Base-by-base conservation (phyloP, 2,113 vertebrate genomes). In the Tursiops truncatus region DNA sequence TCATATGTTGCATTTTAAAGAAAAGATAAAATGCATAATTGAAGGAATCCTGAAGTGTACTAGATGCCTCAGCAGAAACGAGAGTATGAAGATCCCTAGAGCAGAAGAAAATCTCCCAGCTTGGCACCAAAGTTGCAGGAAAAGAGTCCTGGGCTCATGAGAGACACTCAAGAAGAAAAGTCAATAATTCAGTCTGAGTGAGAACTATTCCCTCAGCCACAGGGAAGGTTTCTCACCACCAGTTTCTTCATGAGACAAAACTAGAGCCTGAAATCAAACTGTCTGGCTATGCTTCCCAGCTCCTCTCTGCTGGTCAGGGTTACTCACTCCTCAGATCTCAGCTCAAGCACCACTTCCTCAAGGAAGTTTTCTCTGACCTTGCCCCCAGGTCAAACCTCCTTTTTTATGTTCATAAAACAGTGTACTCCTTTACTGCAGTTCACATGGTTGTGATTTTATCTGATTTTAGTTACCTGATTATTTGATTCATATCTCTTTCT, bases 361-460 rank as follows among this genome's bases (percentile, higher is more conserved):
- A 95, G 98, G 98, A 97, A 97, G 89, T 80, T 33, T 74, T 91
- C 84, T 26, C 87, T 94, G 95, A 96, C 97, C 97, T 92, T 18
- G 89, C 13, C 70, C 17, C 3, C 8, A 84, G 92, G 89, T 90
- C 89, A 92, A 13, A 68, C 28, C 63, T 92, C 87, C 68, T 63
- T 81, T 86, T 91, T 85, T 82, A 62, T 79, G 82, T 91, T 58
- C 62, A 36, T 9, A 15, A 63, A 50, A 70, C 70, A 50, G 8
- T 5, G 15, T 38, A 13, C 33, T 70, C 26, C 50, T 73, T 10
- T 67, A 41, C 28, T 23, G 67, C 47, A 20, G 58, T 93, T 89
- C 74, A 65, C 38, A 71, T 15, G 0, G 0, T 5, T 70, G 89
- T 33, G 53, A 15, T 53, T 95, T 82, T 62, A 79, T 33, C n/a